Evolutionary conservation across 2,888 invertebrate species (phyloP), one percentile per base, ranked within the genome.

Genomic region (Drosophila kanekoi): DNA sequence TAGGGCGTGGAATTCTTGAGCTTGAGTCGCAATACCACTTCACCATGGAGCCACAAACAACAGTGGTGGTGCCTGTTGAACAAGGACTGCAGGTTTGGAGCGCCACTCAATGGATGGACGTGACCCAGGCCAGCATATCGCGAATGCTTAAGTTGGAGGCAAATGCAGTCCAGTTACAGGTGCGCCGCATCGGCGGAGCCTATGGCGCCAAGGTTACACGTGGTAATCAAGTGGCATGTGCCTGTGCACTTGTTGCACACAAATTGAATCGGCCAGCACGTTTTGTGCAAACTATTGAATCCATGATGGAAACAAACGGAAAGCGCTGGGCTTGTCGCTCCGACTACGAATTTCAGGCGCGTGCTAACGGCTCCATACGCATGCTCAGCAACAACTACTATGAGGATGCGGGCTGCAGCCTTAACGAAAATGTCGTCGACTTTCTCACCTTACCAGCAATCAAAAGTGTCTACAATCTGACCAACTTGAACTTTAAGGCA

Each of bases 131-230:
- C 5, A 93, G 94, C 2, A 92, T 96, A 10, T 93, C 95, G 0
- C 85, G 93, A n/a, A 76, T 76, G 75, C 73, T 76, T 0, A 72
- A 77, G 3, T 79, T 95, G 18, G 94, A 94, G 6, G 92, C 93
- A 44, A 95, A 95, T 87, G 94, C 96, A 28, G 94, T 97, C n/a
- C 95, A 96, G 66, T 92, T 97, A 0, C 91, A 93, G 28, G 95
- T 96, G 0, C 93, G 95, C 3, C 94, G 97, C 20, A 75, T 97
- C 1, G 98, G 98, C 1, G 98, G 98, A 9, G 96, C 93, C 0
- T 98, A 96, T 90, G 98, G 98, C 0, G 94, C 93, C 0, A 98
- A 98, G 59, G 94, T 96, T 49, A 93, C 94, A 0, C 93, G 96
- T 10, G 90, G 94, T 3, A 91, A 93, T 8, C 93, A 94, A 4